Conservation (phyloP, 2,888 invertebrate species). For the Lasioglossum lativentre region DNA sequence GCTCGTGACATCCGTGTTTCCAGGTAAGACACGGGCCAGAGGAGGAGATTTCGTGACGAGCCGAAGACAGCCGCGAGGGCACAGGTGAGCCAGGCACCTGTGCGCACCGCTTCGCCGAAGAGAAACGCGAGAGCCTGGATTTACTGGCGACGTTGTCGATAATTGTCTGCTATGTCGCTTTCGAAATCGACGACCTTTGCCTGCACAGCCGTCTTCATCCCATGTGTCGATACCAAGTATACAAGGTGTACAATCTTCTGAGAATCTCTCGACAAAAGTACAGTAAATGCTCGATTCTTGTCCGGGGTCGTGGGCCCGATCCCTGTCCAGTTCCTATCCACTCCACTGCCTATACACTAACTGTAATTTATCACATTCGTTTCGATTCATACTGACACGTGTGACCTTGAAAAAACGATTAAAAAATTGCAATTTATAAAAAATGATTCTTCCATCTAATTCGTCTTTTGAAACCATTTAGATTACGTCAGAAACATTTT, state of each 20-base stretch:
- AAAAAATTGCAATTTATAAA: too few relatives aligned
- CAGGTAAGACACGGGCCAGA: background rate
- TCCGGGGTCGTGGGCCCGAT: too few relatives aligned
- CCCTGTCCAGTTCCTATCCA: too few relatives aligned
- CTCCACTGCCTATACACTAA: too few relatives aligned
- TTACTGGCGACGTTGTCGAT: slow-evolving; percentile 36
- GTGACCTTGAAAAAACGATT: too few relatives aligned
- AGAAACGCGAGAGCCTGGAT: slow-evolving; percentile 22
- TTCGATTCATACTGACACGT: too few relatives aligned
- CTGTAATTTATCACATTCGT: too few relatives aligned
- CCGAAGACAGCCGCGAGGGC: slow-evolving; percentile 10
- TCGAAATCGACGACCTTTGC: slow-evolving; percentile 37
- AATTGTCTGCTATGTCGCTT: slow-evolving; percentile 17
- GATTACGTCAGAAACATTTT: too few relatives aligned
- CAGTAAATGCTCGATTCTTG: too few relatives aligned
- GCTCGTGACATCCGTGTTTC: background rate
- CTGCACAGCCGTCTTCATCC: background rate
- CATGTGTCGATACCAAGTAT: background rate
- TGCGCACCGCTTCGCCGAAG: background rate
- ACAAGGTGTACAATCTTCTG: background rate
- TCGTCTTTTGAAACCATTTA: too few relatives aligned
- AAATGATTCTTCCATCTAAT: too few relatives aligned
- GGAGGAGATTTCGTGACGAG: background rate
- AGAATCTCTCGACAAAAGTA: background rate
- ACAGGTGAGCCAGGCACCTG: slow-evolving; percentile 24